Evolutionary conservation across 2,797 vertebrate species (phyloP).

Genomic region (Falco novaeseelandiae): DNA sequence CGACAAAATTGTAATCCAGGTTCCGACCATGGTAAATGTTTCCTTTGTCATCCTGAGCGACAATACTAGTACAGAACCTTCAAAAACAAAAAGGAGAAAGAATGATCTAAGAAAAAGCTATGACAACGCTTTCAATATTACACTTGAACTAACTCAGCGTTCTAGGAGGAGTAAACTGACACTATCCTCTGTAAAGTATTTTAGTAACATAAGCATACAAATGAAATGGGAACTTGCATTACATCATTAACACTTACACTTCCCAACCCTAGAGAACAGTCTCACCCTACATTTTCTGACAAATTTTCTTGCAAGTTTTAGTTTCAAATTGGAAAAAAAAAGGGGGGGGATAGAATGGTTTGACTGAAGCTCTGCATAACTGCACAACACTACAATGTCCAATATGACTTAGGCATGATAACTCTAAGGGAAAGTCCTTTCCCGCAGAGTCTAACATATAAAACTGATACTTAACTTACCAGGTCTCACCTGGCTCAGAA

Average conservation of each 20-base stretch:
- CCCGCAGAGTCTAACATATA: not conserved
- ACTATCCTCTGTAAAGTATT: not conserved
- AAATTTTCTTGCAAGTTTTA: not conserved
- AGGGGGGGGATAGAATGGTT: not conserved
- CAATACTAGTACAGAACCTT: conserved; percentile 94
- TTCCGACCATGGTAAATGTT: conserved; percentile 91
- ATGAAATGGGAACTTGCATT: not conserved
- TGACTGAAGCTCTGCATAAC: not conserved
- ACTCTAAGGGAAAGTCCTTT: not conserved
- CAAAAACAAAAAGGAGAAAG: not conserved
- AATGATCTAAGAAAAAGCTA: not conserved
- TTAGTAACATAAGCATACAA: not conserved
- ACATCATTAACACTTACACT: not conserved
- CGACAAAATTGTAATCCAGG: conserved; percentile 84
- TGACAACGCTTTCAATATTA: fast-evolving
- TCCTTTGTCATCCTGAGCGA: conserved; percentile 88
- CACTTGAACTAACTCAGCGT: fast-evolving
- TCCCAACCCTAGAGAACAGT: not conserved
- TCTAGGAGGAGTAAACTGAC: not conserved
- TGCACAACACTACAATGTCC: not conserved
- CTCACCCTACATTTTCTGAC: not conserved
- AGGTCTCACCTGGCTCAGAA: not conserved
- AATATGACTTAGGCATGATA: fast-evolving
- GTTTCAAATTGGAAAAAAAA: not conserved
- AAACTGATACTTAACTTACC: not conserved